Evolutionary conservation across 2,113 vertebrate species (phyloP).

Genomic region (Phalacrocorax carbo): DNA sequence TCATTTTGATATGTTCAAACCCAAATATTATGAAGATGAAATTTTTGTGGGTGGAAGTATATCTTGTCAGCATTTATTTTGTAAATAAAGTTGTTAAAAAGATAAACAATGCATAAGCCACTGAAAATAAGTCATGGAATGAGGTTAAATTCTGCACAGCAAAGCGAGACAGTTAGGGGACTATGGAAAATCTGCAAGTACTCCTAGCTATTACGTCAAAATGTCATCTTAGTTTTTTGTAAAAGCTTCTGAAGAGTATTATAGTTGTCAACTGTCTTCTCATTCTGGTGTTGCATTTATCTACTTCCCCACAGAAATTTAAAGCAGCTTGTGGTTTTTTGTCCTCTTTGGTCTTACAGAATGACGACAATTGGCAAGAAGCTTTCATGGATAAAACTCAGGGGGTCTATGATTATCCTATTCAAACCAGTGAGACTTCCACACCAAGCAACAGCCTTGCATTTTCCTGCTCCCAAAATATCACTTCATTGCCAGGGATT

Average conservation of each 20-base stretch:
- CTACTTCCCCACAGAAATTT: neutral
- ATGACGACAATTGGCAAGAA: neutral
- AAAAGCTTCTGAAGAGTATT: neutral
- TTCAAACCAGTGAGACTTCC: neutral
- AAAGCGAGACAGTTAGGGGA: neutral
- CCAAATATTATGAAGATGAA: neutral
- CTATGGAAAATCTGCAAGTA: neutral
- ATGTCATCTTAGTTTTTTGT: neutral
- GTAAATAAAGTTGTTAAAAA: neutral
- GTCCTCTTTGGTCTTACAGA: neutral
- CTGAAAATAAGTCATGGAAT: neutral
- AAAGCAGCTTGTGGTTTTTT: neutral
- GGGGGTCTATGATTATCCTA: neutral
- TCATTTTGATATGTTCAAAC: neutral
- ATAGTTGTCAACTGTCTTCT: neutral
- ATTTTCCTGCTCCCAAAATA: neutral
- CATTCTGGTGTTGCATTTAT: neutral
- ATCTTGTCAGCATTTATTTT: neutral
- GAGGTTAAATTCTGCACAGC: neutral
- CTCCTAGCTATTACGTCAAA: neutral
- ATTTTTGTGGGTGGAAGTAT: neutral
- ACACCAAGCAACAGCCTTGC: accelerated
- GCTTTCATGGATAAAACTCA: neutral
- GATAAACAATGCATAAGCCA: neutral
- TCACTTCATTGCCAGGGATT: neutral